Evolutionary conservation across 2,113 vertebrate species (phyloP), one percentile per base, ranked within the genome.

Genomic region (Paracanthobrama guichenoti): DNA sequence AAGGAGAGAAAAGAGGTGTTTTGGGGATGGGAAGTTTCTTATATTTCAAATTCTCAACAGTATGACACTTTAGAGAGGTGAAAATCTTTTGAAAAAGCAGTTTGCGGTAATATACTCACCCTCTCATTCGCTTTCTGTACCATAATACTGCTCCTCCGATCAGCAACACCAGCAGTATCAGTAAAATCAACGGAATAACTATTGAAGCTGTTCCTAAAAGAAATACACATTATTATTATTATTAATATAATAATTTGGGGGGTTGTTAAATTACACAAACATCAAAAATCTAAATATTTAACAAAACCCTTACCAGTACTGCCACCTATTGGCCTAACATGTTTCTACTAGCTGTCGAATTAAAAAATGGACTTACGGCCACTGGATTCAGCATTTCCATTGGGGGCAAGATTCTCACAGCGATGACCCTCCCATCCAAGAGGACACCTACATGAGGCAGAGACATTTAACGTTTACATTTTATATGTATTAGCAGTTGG

Each of bases 111-210:
- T 35, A 71, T 8, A 87, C 97, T 96, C 90, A 99, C 97, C 97
- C 97, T 91, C 95, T 95, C 91, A 97, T 96, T 72, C 96, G 92
- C 81, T 91, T 95, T 79, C 95, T 95, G 89, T 98, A 99, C 97
- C 97, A 99, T 86, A 96, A 89, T n/a, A 97, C 90, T 0, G 90
- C 93, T 85, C 95, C 96, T 0, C 87, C 95, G 1, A 92, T 89
- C 87, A 97, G 89, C 1, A 98, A 91, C 64, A 96, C 39, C 88
- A 95, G 86, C 78, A 98, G 89, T 62, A 98, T 79, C 73, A 97
- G 88, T 71, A 98, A 77, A 72, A 98, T 88, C 76, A 98, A 91
- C 3, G 97, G 95, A 82, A 97, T 93, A 44, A 97, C 92, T 10
- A 99, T 96, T 72, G 97, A 96, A 4, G 95, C 94, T 0, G 96